Evolutionary conservation across 1,140 invertebrate genomes (phyloP).

Genomic region (Triops longicaudatus): DNA sequence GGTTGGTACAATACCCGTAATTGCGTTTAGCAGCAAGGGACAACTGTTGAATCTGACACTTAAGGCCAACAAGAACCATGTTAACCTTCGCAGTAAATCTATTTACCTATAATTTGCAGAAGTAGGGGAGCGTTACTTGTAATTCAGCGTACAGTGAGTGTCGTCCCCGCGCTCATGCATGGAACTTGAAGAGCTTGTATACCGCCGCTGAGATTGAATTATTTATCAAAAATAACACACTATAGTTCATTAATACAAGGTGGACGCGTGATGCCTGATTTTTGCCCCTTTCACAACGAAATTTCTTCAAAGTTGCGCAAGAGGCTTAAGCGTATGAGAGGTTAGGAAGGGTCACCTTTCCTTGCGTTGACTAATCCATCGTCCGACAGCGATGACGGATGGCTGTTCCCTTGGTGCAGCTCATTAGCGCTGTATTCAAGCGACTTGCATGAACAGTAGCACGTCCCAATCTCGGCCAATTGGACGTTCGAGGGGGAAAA

Average conservation of each 20-base stretch:
- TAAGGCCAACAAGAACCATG: not conserved
- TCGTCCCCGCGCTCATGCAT: not conserved
- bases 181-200: too few relatives aligned
- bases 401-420: conserved; percentile 9
- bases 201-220: too few relatives aligned
- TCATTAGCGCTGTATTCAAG: conserved; percentile 3
- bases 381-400: not conserved
- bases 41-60: conserved; percentile 15
- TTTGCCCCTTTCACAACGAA: not conserved
- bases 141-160: not conserved
- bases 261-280: not conserved
- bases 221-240: not conserved
- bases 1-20: conserved; percentile 7
- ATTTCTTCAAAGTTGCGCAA: not conserved
- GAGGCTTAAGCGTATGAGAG: not conserved
- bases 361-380: not conserved
- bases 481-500: not conserved
- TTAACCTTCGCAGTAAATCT: conserved; percentile 3
- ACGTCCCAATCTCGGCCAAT: conserved; percentile 14
- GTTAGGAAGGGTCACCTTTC: not conserved
- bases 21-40: conserved; percentile 2
- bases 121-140: not conserved
- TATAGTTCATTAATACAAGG: not conserved
- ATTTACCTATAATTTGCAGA: conserved; percentile 12
- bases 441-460: conserved; percentile 4